Base-by-base conservation (phyloP, 2,797 vertebrate genomes). In the Typhlichthys eigenmanni region DNA sequence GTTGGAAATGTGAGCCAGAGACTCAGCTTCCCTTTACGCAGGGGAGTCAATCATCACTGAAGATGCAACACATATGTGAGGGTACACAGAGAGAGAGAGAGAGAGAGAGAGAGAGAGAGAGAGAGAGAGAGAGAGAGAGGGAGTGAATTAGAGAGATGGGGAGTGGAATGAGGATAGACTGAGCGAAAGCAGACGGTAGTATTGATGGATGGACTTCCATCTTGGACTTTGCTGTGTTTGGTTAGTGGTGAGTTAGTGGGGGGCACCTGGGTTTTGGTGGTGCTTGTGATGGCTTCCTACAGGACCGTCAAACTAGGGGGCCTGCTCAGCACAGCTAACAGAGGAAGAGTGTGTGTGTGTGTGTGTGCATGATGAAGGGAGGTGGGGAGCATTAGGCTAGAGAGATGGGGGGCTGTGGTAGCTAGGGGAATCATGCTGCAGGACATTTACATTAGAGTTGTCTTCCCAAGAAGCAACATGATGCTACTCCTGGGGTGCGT, bases 31-130 rank as follows among this genome's bases (percentile, higher is more conserved):
- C 76, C 78, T 84, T 79, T 87, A 86, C 90, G 89, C 89, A 67
- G 68, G 85, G 88, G 90, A 92, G 83, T 89, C 89, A 91, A 90
- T 90, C 91, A 86, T 79, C 75, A 84, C 68, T 60, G 82, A 85
- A 78, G 78, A 85, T 86, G 86, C 88, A 79, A 82, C 16, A 64
- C 54, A 79, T 83, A 79, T 34, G 14, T 10, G 32, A 11, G 17
- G 3, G 14, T 38, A 49, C 9, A 50, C 16, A 48, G 52, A n/a
- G 14, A 6, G 5, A 13, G 61, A 58, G 49, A 12, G 56, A 46
- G 10, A 13, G 54, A 45, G 56, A 16, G 62, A 53, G 47, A 60
- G 58, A 51, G 55, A 57, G 43, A 43, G 46, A 57, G 53, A 50
- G 54, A 55, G 59, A 61, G 14, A 61, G 52, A 50, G 66, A 45